A percentile compares a stretch with the other conserved stretches of the same genome.
Evolutionary conservation across 2,113 vertebrate genomes (phyloP).

Genomic region (Sebastes fasciatus): DNA sequence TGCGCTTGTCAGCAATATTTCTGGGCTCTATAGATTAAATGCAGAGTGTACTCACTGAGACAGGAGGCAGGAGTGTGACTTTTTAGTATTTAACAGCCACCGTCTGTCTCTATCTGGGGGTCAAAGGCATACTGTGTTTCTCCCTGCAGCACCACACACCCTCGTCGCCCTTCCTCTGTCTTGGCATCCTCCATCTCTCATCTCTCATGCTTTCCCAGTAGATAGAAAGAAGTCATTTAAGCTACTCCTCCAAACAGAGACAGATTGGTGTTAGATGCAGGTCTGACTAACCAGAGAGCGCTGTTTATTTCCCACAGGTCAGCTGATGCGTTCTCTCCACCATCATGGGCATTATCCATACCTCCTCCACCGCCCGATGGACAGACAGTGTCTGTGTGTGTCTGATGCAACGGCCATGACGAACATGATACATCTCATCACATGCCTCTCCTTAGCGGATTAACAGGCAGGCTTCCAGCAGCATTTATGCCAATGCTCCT

Average conservation of each 20-base stretch:
- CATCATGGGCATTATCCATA: constrained; percentile 45
- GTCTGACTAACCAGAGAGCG: constrained; percentile 30
- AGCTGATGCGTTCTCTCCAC: constrained; percentile 56
- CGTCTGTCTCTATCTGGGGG: constrained; percentile 41
- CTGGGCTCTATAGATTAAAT: constrained; percentile 4
- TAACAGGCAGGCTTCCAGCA: constrained; percentile 74
- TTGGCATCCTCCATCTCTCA: constrained; percentile 20
- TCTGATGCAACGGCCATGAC: constrained; percentile 75
- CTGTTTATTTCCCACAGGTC: constrained; percentile 71
- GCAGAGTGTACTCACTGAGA: constrained; percentile 20
- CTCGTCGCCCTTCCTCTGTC: constrained; percentile 29
- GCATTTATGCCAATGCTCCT: constrained; percentile 72
- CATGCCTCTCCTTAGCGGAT: constrained; percentile 82
- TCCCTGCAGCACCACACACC: constrained; percentile 13
- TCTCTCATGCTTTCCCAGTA: constrained; percentile 23
- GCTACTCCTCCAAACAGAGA: constrained; percentile 2
- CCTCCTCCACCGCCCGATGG: constrained; percentile 30
- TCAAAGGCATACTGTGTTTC: constrained; percentile 44
- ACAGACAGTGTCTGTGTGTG: constrained; percentile 63
- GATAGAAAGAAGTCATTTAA: constrained; percentile 4
- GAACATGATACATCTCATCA: constrained; percentile 83
- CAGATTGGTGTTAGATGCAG: constrained; percentile 7
- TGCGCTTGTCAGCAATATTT: constrained; percentile 51
- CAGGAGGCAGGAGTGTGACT: constrained; percentile 30
- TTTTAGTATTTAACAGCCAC: constrained; percentile 27